These are phyloP conservation scores for Puffinus mauretanicus DNA, from an alignment of 2,113 vertebrate species.

Conservation along the genomic window DNA sequence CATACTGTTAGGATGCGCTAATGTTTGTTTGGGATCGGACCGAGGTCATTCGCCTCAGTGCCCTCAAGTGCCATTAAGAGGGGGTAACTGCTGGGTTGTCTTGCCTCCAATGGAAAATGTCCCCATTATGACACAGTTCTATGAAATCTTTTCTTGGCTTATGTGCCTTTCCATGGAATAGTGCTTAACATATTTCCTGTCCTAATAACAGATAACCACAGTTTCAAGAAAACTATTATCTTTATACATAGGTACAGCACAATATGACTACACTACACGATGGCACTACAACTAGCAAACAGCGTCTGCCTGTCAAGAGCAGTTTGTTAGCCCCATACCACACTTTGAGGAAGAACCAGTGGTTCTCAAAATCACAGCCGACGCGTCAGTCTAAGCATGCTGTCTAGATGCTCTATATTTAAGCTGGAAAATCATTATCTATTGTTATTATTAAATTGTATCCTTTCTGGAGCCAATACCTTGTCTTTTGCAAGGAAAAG, in stretches of 20 bases:
- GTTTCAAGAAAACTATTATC: not conserved
- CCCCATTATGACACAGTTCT: not conserved
- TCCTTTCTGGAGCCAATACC: not conserved
- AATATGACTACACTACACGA: not conserved
- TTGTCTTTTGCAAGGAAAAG: constrained; percentile 4
- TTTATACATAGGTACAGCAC: not conserved
- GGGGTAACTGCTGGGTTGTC: not conserved
- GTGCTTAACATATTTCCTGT: accelerated
- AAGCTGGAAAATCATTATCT: not conserved
- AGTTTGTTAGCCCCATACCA: not conserved
- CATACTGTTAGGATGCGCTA: not conserved
- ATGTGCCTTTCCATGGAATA: not conserved
- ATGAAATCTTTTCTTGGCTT: not conserved
- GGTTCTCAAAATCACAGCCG: not conserved
- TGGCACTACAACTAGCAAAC: not conserved
- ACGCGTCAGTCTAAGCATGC: not conserved
- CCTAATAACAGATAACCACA: not conserved
- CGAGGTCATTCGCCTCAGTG: not conserved
- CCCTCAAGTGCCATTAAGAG: not conserved
- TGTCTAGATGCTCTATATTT: not conserved
- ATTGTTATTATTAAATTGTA: not conserved
- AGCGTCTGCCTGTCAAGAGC: not conserved
- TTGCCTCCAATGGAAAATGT: not conserved
- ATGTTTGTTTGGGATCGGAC: not conserved
- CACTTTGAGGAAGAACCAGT: not conserved